Evolutionary conservation across 2,888 invertebrate genomes (phyloP).

Genomic region (Cryptophagus acutangulus): DNA sequence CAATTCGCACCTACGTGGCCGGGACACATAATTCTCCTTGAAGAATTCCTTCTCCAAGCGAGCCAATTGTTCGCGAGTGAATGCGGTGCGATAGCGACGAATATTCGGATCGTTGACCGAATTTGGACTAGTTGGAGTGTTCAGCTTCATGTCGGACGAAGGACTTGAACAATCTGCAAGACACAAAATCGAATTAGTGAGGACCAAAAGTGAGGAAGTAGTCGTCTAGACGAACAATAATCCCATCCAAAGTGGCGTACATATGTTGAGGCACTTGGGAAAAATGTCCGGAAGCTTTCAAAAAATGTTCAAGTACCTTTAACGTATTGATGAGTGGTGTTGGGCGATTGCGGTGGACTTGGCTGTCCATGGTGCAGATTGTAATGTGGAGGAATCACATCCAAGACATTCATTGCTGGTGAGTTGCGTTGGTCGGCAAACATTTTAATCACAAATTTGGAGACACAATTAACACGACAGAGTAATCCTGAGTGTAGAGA

Average conservation of each 20-base stretch:
- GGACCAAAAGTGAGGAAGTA: no score
- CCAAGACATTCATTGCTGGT: conserved; percentile 57
- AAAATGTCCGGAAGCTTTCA: conserved; percentile 17
- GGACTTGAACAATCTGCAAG: conserved; percentile 50
- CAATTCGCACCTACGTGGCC: conserved; percentile 90
- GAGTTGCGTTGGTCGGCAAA: conserved; percentile 40
- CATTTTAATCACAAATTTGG: conserved; percentile 18
- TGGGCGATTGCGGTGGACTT: conserved; percentile 53
- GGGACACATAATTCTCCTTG: conserved; percentile 95
- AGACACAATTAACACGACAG: conserved; percentile 7
- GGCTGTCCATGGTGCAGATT: conserved; percentile 41
- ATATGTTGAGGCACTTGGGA: conserved; percentile 10
- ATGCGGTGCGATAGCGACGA: conserved; percentile 92
- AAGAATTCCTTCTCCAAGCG: conserved; percentile 93
- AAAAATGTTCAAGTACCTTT: conserved; percentile 39
- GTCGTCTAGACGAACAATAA: no score
- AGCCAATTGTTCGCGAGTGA: conserved; percentile 88
- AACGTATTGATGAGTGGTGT: conserved; percentile 40
- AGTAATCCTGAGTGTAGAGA: background rate
- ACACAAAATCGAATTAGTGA: conserved; percentile 4
- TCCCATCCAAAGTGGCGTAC: no score
- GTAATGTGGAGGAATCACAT: conserved; percentile 56
- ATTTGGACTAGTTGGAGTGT: conserved; percentile 26
- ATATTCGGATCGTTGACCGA: conserved; percentile 59
- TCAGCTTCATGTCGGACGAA: conserved; percentile 27